These are phyloP conservation scores for Malthinus seriepunctatus DNA, from an alignment of 2,888 invertebrate genomes.

Conservation along the genomic window DNA sequence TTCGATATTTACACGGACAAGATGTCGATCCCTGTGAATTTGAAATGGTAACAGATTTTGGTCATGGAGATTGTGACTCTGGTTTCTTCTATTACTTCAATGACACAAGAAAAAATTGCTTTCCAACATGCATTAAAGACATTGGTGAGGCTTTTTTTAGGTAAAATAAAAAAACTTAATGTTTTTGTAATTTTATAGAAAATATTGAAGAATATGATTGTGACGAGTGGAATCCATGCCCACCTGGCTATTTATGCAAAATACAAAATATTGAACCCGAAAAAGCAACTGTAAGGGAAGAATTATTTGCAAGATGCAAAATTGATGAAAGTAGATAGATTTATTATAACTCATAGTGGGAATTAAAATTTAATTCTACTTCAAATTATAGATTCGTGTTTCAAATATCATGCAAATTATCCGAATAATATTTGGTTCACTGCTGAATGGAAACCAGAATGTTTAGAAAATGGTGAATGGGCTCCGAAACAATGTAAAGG, in stretches of 20 bases:
- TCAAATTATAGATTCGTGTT: constrained; percentile 31
- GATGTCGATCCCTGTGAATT: constrained; percentile 16
- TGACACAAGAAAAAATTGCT: constrained; percentile 13
- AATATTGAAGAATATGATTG: neutral
- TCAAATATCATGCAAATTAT: constrained; percentile 24
- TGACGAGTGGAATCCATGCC: neutral
- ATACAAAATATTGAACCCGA: neutral
- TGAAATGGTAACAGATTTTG: constrained; percentile 35
- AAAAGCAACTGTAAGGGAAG: constrained; percentile 23
- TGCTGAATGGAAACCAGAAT: constrained; percentile 53
- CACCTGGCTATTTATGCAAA: neutral
- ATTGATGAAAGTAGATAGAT: constrained; percentile 41
- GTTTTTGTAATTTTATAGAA: constrained; percentile 22
- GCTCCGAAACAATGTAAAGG: constrained; percentile 71
- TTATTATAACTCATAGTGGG: neutral
- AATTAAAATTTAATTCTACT: neutral
- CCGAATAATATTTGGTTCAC: constrained; percentile 2
- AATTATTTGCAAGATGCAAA: constrained; percentile 22
- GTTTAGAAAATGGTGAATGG: constrained; percentile 62
- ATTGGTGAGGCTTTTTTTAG: constrained; percentile 12
- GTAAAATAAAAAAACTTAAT: neutral
- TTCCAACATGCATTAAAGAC: constrained; percentile 24
- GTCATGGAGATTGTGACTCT: constrained; percentile 31
- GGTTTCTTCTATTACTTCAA: constrained; percentile 9
- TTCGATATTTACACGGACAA: neutral